Conservation (phyloP, 2,888 invertebrate genomes). For the Beris morrisii region DNA sequence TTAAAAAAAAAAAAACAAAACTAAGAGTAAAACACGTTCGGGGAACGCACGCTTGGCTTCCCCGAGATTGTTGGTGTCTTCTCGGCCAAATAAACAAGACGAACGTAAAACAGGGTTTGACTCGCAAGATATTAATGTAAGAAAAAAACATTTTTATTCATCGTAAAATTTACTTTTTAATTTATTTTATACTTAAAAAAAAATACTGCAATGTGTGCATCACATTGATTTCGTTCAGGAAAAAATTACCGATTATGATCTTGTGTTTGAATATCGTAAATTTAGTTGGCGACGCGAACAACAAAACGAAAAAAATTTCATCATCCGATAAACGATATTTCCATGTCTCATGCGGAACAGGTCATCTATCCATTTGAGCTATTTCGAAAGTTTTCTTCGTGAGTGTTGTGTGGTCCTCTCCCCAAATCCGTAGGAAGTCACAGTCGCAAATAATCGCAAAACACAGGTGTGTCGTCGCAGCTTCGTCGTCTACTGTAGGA, state of each 20-base stretch:
- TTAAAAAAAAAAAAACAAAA: no score
- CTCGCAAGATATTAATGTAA: constrained; percentile 37
- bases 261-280: no score
- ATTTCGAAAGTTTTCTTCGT: background rate
- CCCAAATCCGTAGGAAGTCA: constrained; percentile 1
- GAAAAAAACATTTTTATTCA: constrained; percentile 38
- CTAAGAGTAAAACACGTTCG: background rate
- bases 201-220: no score
- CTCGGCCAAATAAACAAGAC: constrained; percentile 33
- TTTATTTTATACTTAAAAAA: constrained; percentile 33
- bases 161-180: constrained; percentile 34
- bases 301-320: no score
- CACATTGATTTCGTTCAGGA: no score
- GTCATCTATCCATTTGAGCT: background rate
- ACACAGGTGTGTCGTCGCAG: constrained; percentile 8
- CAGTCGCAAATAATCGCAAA: constrained; percentile 18
- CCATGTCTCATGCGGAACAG: no score
- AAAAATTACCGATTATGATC: no score
- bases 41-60: constrained; percentile 14
- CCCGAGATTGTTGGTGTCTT: constrained; percentile 30
- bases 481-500: constrained; percentile 1
- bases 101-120: constrained; percentile 37
- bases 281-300: no score
- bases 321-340: no score
- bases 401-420: background rate